These are phyloP conservation scores for Malurus melanocephalus DNA, from an alignment of 2,113 vertebrate species.

Conservation along the genomic window DNA sequence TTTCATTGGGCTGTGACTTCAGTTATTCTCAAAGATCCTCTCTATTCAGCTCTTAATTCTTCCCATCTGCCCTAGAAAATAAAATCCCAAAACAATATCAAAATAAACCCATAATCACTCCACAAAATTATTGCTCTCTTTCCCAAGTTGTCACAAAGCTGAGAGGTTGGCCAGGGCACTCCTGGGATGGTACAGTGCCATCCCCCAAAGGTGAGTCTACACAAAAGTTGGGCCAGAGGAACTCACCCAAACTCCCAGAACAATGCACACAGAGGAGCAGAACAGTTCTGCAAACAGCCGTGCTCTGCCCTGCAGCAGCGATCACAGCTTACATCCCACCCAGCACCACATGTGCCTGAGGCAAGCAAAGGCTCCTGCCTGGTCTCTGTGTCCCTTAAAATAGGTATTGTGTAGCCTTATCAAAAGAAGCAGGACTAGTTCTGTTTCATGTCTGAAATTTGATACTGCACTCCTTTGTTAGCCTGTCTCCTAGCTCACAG, in stretches of 20 bases:
- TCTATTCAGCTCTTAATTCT: not conserved
- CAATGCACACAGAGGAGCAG: not conserved
- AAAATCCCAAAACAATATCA: not conserved
- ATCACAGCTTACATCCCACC: too few species aligned
- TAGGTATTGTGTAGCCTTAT: too few species aligned
- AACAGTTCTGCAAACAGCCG: not conserved
- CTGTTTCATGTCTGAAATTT: not conserved
- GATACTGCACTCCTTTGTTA: not conserved
- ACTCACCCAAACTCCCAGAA: accelerated
- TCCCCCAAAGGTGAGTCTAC: accelerated
- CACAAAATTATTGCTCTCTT: not conserved
- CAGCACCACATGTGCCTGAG: accelerated
- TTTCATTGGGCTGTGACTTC: not conserved
- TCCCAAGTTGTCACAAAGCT: not conserved
- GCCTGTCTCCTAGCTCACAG: not conserved
- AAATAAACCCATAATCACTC: not conserved
- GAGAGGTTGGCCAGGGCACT: not conserved
- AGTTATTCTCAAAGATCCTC: not conserved
- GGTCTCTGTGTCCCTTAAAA: not conserved
- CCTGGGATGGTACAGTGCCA: not conserved
- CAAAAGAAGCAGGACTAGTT: not conserved
- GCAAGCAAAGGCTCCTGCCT: not conserved
- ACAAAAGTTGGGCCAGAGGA: not conserved
- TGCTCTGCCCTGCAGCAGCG: not conserved
- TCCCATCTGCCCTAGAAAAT: not conserved